Base-by-base conservation (phyloP, 2,888 invertebrate species). In the Catotricha subobsoleta region DNA sequence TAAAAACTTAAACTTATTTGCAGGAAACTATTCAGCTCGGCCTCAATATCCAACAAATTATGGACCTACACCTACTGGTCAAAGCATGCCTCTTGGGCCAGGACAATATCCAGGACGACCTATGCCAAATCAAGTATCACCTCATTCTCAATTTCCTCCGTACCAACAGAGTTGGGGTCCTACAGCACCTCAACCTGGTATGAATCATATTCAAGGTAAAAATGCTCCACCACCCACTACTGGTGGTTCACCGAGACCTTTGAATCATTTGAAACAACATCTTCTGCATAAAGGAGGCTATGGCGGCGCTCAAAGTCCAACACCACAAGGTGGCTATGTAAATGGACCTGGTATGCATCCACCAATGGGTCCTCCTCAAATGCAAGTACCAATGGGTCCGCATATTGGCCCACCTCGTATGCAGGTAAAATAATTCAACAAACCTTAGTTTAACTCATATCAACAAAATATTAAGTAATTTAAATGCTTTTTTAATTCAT, bases 201-300 rank as follows among this genome's bases (percentile, higher is more conserved):
- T 52, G 43, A 64, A 64, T 51, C 63, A 63, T 52, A 60, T 63
- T 44, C 49, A 49, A 40, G 42, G 42, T 9, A 41, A 44, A 43
- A 34, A 28, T 28, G 37, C 27, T 13, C 67, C 67, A 35, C 67
- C 68, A 44, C 57, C 54, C 37, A 52, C 52, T 25, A 50, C 62
- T 25, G 62, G 66, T 40, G 58, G 66, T 40, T 65, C 67, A 28
- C 64, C 67, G 39, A 60, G 72, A 48, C 72, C 70, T 46, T 64
- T 72, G 41, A 71, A 72, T 60, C 76, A 76, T 67, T 67, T 76
- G 58, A 76, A 76, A 56, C 75, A 76, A 58, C 76, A 77, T 60
- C 63, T 72, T 45, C 70, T 77, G 66, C 76, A 78, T 60, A 78
- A 78, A 65, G 73, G 76, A 61, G 70, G 71, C 45, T 73, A 71